A percentile compares a stretch with the other conserved stretches of the same genome.
Evolutionary conservation across 2,113 vertebrate genomes (phyloP).

Genomic region (Bothrops jararaca): DNA sequence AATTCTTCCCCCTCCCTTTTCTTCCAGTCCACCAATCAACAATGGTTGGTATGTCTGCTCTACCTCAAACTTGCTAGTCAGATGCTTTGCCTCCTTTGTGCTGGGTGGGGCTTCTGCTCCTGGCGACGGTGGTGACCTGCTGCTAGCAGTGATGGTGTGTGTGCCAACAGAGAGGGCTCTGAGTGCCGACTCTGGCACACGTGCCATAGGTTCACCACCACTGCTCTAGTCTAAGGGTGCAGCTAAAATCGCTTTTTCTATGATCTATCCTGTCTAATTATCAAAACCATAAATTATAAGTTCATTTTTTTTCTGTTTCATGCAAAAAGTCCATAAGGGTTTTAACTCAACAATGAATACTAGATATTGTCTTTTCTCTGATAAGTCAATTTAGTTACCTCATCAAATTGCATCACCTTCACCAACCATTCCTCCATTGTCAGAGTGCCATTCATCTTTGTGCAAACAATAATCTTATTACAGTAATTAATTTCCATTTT

Average conservation of each 20-base stretch:
- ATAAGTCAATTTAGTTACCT: background rate
- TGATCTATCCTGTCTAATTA: background rate
- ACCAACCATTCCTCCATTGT: background rate
- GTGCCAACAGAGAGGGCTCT: no score
- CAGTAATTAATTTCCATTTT: background rate
- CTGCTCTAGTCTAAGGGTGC: background rate
- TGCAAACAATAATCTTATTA: background rate
- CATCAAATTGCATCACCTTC: background rate
- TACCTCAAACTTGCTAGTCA: no score
- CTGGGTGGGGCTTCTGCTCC: no score
- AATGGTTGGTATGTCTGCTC: no score
- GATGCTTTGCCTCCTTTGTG: no score
- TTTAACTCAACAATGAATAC: background rate
- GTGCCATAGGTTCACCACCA: no score
- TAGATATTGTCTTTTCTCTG: background rate
- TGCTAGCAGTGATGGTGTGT: no score
- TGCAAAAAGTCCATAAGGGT: background rate
- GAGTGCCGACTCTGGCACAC: no score
- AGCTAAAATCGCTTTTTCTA: background rate
- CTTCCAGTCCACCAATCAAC: no score
- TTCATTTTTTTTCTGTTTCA: background rate
- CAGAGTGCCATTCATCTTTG: background rate
- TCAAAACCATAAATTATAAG: background rate
- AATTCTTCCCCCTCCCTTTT: no score
- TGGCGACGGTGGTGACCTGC: no score